Evolutionary conservation across 2,888 invertebrate genomes (phyloP).

Genomic region (Apoda limacodes): DNA sequence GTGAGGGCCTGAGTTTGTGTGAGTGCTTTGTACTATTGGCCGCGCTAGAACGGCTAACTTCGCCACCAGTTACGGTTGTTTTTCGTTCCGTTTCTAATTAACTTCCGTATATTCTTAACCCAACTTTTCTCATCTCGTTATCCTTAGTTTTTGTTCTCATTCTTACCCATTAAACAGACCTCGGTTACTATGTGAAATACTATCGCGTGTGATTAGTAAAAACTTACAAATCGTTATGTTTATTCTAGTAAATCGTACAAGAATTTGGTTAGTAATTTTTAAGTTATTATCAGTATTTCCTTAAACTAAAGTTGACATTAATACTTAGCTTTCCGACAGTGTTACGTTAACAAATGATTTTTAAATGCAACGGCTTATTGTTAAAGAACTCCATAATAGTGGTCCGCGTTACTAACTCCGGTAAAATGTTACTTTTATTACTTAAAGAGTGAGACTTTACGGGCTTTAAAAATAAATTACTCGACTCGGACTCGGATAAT

Average conservation of each 20-base stretch:
- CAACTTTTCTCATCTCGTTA: conserved; percentile 67
- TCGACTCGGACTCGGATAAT: conserved; percentile 41
- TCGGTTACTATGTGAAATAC: conserved; percentile 53
- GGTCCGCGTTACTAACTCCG: conserved; percentile 42
- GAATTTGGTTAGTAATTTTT: conserved; percentile 33
- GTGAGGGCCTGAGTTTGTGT: conserved; percentile 52
- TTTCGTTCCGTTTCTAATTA: conserved; percentile 69
- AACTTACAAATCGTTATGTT: conserved; percentile 27
- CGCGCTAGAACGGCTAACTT: conserved; percentile 69
- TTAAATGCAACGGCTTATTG: conserved; percentile 35
- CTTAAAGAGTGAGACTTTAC: conserved; percentile 64
- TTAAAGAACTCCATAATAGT: conserved; percentile 38
- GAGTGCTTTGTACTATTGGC: conserved; percentile 66
- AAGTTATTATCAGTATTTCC: conserved; percentile 27
- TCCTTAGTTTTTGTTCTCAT: conserved; percentile 43
- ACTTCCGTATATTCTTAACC: conserved; percentile 68
- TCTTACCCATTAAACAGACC: conserved; percentile 34
- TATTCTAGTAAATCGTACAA: conserved; percentile 39
- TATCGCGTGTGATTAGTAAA: background rate
- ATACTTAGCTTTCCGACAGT: conserved; percentile 48
- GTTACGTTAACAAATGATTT: conserved; percentile 47
- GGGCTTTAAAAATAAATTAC: conserved; percentile 65
- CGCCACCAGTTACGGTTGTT: conserved; percentile 72
- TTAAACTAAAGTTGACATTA: conserved; percentile 33
- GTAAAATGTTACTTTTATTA: conserved; percentile 65